phyloP scores from a whole-genome alignment of 2,113 vertebrate genomes.

The Pitta sordida region DNA sequence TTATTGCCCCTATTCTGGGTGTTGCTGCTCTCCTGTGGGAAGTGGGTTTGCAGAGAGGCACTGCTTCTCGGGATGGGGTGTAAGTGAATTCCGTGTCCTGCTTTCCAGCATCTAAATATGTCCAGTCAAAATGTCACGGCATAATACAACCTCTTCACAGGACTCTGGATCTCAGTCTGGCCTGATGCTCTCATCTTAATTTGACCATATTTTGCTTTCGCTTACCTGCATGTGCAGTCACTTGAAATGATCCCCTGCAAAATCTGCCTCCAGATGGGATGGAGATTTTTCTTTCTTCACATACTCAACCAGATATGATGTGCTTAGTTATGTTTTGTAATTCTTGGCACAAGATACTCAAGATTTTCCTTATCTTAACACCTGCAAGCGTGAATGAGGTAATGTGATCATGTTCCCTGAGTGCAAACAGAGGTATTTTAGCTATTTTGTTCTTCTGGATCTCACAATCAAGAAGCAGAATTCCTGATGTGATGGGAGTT shows the following conservation, averaged over 20 bases:
- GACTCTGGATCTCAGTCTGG: background rate
- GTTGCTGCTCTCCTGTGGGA: background rate
- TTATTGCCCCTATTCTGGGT: background rate
- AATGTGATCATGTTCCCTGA: background rate
- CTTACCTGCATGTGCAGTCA: background rate
- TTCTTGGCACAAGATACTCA: background rate
- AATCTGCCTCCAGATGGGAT: background rate
- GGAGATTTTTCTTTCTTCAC: background rate
- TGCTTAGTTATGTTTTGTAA: background rate
- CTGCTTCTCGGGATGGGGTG: background rate
- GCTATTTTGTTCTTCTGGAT: background rate
- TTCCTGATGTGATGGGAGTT: background rate
- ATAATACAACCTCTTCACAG: background rate
- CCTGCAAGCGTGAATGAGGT: background rate
- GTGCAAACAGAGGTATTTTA: background rate
- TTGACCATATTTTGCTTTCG: background rate
- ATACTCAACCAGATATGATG: background rate
- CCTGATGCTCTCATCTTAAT: background rate
- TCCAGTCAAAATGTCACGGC: background rate
- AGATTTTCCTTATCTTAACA: background rate
- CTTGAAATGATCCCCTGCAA: background rate
- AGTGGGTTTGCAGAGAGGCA: background rate
- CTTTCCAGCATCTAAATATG: background rate
- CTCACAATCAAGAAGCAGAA: background rate
- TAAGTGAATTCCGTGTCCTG: background rate